Percentiles rank a stretch among this genome's conserved stretches.
Evolutionary conservation across 2,113 vertebrate species (phyloP).

Genomic region (Brachyhypopomus gauderio): DNA sequence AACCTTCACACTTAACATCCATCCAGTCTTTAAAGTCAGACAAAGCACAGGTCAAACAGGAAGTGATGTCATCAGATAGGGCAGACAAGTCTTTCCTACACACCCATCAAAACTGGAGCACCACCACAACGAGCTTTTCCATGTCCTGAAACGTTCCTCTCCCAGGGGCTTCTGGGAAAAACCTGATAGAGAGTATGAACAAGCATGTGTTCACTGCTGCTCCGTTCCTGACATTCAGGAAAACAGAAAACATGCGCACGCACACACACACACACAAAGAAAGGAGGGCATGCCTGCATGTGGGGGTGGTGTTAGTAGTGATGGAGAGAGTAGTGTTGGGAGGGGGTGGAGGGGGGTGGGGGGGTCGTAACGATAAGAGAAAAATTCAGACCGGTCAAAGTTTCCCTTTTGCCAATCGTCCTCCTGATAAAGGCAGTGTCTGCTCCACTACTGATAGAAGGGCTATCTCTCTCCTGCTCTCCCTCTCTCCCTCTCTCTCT

Average conservation of each 20-base stretch:
- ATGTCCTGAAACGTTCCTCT: conserved; percentile 40
- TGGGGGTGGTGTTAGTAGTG: conserved; percentile 50
- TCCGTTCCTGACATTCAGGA: conserved; percentile 66
- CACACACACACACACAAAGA: conserved; percentile 49
- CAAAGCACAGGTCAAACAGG: background rate
- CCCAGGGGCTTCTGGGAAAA: conserved; percentile 53
- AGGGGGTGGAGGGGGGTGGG: conserved; percentile 31
- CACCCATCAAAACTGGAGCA: background rate
- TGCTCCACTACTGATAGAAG: conserved; percentile 89
- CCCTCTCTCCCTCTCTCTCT: conserved; percentile 35
- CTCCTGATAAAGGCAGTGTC: conserved; percentile 89
- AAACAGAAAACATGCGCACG: conserved; percentile 10
- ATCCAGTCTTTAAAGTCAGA: background rate
- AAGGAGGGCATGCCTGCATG: conserved; percentile 56
- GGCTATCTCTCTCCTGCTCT: conserved; percentile 75
- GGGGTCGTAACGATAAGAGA: conserved; percentile 78
- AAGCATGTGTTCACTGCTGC: conserved; percentile 53
- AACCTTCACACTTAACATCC: background rate
- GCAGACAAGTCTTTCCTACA: background rate
- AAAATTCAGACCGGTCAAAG: conserved; percentile 88
- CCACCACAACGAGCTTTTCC: conserved; percentile 53
- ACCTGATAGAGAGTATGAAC: conserved; percentile 54
- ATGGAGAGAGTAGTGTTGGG: conserved; percentile 55
- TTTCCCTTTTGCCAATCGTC: conserved; percentile 89
- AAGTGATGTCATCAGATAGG: conserved; percentile 25